Base-by-base conservation (phyloP, 2,888 invertebrate species). In the Oligia fasciuncula region DNA sequence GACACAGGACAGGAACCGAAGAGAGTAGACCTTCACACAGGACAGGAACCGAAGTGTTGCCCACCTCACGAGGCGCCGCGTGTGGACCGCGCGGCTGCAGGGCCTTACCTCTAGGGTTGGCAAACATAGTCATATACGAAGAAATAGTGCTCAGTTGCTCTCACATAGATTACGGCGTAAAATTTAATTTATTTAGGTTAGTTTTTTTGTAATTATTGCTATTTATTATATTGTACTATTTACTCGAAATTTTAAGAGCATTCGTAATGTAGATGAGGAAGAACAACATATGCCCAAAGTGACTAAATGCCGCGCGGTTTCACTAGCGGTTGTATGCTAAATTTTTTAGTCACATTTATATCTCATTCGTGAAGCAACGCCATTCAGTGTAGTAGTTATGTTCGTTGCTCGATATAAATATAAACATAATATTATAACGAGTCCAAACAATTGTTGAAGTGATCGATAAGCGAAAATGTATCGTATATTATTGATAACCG, bases 21-120 rank as follows among this genome's bases (percentile, higher is more conserved):
- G 60, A 91, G 98, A 98, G 91, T 76, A 76, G 77, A 76, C 77
- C 60, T 49, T 9, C 60, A 35, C 6, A 9, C 49, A 35, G 29
- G 71, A 57, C 40, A 75, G 51, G 85, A 65, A 57, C 60, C 54
- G 76, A 65, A 86, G 79, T 85, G 80, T 79, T 85, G 78, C 81
- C 78, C 76, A 80, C 76, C 75, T 75, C 49, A 51, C 49, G 76
- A 54, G 71, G 73, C 66, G 71, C 77, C 77, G 85, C 87, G 89
- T 77, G 78, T 60, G 69, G 60, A 84, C 86, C 89, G 90, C 89
- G 90, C 86, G 87, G 86, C 66, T 60, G 82, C 29, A 70, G 68
- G 66, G 78, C 80, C 85, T 76, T 66, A 85, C 68, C 67, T 60
- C 46, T 68, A 81, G 75, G 80, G 80, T 71, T 84, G 87, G 62